Base-by-base conservation (phyloP, 1,140 invertebrate genomes). In the Drosophila ercepeae region DNA sequence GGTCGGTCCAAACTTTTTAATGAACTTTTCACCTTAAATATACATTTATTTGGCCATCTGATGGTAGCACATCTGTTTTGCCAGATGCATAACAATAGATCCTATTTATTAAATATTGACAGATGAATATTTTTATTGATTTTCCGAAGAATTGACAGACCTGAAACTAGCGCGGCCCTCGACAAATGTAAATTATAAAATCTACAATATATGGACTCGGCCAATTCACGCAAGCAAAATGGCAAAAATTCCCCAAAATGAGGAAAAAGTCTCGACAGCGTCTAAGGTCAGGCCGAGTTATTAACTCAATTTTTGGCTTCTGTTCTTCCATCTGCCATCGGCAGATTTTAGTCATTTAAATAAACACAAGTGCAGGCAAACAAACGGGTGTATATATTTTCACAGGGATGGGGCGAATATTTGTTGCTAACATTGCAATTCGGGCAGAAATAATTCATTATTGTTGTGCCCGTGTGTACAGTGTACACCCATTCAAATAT, bases 231-330 rank as follows among this genome's bases (percentile, higher is more conserved):
- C 75, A 73, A 57, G 14, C 54, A 55, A 86, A n/a, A n/a, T n/a
- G n/a, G n/a, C n/a, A n/a, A n/a, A n/a, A 73, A 86, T 79, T 63
- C 79, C 81, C 71, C 27, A 69, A 70, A 50, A 41, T 44, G 19
- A 59, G 27, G 11, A 39, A 48, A 69, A 48, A 32, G 29, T 50
- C 32, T 70, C 36, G 53, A 32, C 54, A 52, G 6, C 49, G 60
- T 27, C 59, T 79, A 75, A 86, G 81, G 81, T 73, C 67, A 58
- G 70, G 63, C 59, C 68, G 53, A 74, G 72, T 70, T 86, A 88
- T 86, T 86, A 84, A 86, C 82, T 86, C 57, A 76, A 81, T 86
- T 88, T 59, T 72, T 32, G 70, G 76, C 72, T 78, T 57, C 78
- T 84, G 59, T 78, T 69, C 74, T n/a, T n/a, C n/a, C n/a, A n/a